Conservation (phyloP, 2,113 vertebrate genomes). For the Megaleporinus macrocephalus region DNA sequence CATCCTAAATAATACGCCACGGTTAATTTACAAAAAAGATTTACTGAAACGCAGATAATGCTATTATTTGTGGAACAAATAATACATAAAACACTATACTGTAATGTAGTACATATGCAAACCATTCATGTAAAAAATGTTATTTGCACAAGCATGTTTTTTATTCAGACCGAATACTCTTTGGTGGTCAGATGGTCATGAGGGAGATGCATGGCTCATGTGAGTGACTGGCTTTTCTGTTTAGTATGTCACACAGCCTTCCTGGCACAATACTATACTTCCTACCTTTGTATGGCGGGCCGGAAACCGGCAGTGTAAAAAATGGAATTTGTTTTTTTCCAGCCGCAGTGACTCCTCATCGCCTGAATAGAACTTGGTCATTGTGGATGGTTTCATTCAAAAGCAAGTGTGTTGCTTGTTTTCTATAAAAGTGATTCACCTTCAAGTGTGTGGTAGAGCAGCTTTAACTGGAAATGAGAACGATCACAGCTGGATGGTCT, state of each 20-base stretch:
- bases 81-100: no score
- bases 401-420: conserved; percentile 16
- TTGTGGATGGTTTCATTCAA: conserved; percentile 35
- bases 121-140: no score
- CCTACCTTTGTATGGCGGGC: conserved; percentile 53
- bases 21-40: no score
- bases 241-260: background rate
- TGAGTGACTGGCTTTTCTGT: conserved; percentile 3
- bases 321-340: conserved; percentile 53
- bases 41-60: no score
- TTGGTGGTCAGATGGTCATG: background rate
- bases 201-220: background rate
- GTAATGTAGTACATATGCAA: no score
- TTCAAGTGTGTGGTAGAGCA: conserved; percentile 37
- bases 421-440: conserved; percentile 57
- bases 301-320: conserved; percentile 67
- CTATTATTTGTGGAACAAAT: no score
- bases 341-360: conserved; percentile 61
- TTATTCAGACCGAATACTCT: background rate
- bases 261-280: conserved; percentile 61
- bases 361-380: conserved; percentile 57
- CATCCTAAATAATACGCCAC: no score
- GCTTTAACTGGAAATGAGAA: conserved; percentile 54
- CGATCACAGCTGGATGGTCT: background rate
- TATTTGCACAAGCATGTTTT: no score